Conservation (phyloP, 1,140 invertebrate species). For the Periplaneta americana region DNA sequence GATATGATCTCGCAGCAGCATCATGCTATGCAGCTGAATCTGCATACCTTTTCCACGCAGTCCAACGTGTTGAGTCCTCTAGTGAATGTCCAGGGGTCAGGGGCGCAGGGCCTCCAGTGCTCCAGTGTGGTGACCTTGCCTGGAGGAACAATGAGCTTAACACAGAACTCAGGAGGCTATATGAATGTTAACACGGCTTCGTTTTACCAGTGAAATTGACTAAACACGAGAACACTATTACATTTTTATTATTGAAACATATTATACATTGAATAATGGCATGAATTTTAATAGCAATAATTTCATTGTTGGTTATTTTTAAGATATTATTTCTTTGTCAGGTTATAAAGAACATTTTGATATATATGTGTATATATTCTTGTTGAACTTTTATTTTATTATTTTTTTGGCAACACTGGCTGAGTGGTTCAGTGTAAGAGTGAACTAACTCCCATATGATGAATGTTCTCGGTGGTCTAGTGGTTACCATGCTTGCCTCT, state of each 20-base stretch:
- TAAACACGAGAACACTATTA: not conserved
- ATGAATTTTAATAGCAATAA: not conserved
- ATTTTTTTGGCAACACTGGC: too few species aligned
- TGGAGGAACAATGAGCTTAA: conserved; percentile 10
- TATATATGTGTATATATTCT: not conserved
- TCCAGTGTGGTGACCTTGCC: conserved; percentile 10
- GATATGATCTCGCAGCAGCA: not conserved
- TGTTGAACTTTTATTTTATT: too few species aligned
- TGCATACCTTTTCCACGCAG: conserved; percentile 13
- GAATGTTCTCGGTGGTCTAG: too few species aligned
- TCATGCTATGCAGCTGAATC: conserved; percentile 11
- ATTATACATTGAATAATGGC: not conserved
- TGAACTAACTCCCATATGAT: too few species aligned
- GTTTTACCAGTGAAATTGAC: not conserved
- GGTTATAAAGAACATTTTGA: not conserved
- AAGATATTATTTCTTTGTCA: not conserved
- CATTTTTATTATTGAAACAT: not conserved
- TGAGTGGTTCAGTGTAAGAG: too few species aligned
- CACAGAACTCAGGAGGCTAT: conserved; percentile 13
- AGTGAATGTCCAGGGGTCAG: conserved; percentile 1
- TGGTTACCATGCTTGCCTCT: too few species aligned
- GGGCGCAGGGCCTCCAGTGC: not conserved
- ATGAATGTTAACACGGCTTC: conserved; percentile 15
- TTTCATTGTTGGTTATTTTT: not conserved
- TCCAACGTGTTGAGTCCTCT: conserved; percentile 2